These are phyloP conservation scores for Pterocles burchelli DNA, from an alignment of 2,113 vertebrate genomes.

Conservation along the genomic window DNA sequence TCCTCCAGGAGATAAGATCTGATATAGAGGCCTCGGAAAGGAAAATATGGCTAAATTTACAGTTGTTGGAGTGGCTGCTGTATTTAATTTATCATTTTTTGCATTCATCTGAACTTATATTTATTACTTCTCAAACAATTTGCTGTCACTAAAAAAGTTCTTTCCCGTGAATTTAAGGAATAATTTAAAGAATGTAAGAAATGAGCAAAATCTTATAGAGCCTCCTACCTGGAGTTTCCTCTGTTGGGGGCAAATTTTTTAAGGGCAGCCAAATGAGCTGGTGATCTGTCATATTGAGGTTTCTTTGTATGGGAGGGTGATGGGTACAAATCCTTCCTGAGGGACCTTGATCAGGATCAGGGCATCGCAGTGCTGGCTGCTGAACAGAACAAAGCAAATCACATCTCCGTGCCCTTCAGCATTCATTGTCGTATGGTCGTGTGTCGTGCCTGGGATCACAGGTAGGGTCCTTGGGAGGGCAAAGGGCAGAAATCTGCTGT, in stretches of 20 bases:
- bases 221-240: neutral
- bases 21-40: slow-evolving; percentile 57
- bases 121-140: slow-evolving; percentile 48
- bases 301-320: neutral
- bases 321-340: neutral
- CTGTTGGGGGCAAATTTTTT: neutral
- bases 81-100: slow-evolving; percentile 60
- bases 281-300: neutral
- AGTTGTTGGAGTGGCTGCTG: slow-evolving; percentile 48
- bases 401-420: fast-evolving
- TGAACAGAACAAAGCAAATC: neutral
- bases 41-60: slow-evolving; percentile 61
- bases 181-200: neutral
- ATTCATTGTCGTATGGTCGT: fast-evolving
- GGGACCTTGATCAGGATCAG: fast-evolving
- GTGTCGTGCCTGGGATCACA: neutral
- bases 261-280: neutral
- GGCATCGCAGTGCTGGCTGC: neutral
- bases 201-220: neutral
- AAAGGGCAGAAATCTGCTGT: neutral
- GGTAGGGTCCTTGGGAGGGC: neutral
- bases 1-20: slow-evolving; percentile 46
- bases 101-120: slow-evolving; percentile 41
- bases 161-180: slow-evolving; percentile 9
- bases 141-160: neutral